Base-by-base conservation (phyloP, 2,797 vertebrate species). In the Lithobates sylvaticus region DNA sequence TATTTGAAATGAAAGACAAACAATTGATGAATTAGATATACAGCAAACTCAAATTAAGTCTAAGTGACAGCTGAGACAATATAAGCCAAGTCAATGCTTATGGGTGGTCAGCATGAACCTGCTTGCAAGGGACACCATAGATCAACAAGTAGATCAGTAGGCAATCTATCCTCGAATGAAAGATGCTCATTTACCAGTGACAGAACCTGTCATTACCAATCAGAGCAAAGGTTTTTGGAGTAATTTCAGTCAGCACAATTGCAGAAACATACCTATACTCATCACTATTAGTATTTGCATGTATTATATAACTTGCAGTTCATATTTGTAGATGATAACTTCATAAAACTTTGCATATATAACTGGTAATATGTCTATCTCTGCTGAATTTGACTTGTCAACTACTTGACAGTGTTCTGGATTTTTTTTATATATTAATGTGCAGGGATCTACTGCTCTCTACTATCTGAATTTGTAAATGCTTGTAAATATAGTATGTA, bases 61-160 rank as follows among this genome's bases (percentile, higher is more conserved):
- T 39, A 71, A 61, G 47, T 72, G 79, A 81, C 79, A 81, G 79
- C 47, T 72, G 78, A 26, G n/a, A 81, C 32, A 81, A 81, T 72
- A 42, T 50, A 15, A 21, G 34, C 54, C 23, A 29, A 58, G 67
- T 7, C 44, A 50, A 71, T 34, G 79, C 36, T 61, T 36, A 39
- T 69, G 79, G 79, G 79, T 81, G 79, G 69, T 61, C 79, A 18
- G 42, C 44, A 44, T 69, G 26, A 39, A 26, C 10, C 73, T 76
- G 39, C 65, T 69, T 18, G 44, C 65, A 69, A 50, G 44, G 65
- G 65, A 67, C 65, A 67, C 12, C 54, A 61, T 67, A 79, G 74
- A 76, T 26, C 13, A 58, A 27, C 27, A 58, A 26, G 47, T 12
- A 58, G 72, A 74, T 73, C 23, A 73, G 36, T 74, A 47, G 39